Base-by-base conservation (phyloP, 2,797 vertebrate genomes). In the Liasis olivaceus region DNA sequence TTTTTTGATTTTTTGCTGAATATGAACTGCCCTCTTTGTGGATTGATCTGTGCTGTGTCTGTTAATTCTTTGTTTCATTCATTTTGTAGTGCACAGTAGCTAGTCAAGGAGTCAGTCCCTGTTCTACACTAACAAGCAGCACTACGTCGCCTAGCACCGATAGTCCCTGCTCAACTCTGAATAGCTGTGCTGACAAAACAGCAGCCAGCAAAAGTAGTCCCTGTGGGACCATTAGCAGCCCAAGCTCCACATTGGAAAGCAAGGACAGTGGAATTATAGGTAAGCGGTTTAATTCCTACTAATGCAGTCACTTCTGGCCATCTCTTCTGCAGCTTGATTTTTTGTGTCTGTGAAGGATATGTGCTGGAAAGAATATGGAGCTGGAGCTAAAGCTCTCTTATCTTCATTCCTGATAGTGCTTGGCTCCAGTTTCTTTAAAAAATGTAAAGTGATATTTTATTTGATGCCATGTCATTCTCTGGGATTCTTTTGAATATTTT, bases 191-290 rank as follows among this genome's bases (percentile, higher is more conserved):
- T 85, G 98, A 98, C 96, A 98, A 97, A 92, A 97, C 98, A 2
- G 97, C 98, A 0, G 97, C 98, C 95, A 97, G 91, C 97, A 98
- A 96, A 97, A 98, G 97, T 89, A 99, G 99, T 96, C 98, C 99
- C 96, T 98, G 98, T 84, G 99, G 98, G 94, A 99, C 99, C 96
- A 98, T 99, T 96, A 99, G 98, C 98, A 99, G 98, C 96, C 99
- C 99, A 86, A 99, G 99, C 98, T 99, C 99, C 97, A 99, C 99
- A 1, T 98, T 99, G 95, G 99, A 99, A 98, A 99, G 99, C 98
- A 99, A 99, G 97, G 99, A 99, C 98, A 99, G 99, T 90, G 99
- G 99, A 36, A 99, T 99, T 96, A 99, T 99, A 97, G 99, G 99
- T 99, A 97, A 98, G 98, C 88, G 3, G 84, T 92, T 85, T 64